Evolutionary conservation across 1,140 invertebrate genomes (phyloP).

Genomic region (Aporrectodea caliginosa): DNA sequence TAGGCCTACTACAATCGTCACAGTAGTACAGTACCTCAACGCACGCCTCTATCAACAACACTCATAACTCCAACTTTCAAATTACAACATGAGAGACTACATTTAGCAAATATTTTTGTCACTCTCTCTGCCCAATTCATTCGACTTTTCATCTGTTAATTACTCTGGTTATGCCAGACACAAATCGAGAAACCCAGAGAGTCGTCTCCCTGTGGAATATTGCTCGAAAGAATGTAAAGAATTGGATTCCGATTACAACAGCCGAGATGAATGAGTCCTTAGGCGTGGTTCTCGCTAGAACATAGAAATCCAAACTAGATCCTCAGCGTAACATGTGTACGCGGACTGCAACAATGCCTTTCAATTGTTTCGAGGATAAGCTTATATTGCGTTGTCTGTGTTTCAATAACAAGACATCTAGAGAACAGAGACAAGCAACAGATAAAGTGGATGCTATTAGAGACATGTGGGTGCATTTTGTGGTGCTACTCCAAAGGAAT

Average conservation of each 20-base stretch:
- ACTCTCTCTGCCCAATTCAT: too few species aligned
- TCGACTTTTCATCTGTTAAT: neutral
- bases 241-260: conserved; percentile 16
- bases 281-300: conserved; percentile 20
- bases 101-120: too few species aligned
- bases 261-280: conserved; percentile 30
- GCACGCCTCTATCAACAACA: too few species aligned
- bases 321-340: conserved; percentile 18
- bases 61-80: too few species aligned
- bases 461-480: conserved; percentile 37
- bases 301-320: too few species aligned
- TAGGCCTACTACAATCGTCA: too few species aligned
- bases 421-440: conserved; percentile 26
- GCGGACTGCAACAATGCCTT: conserved; percentile 31
- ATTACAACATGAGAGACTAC: too few species aligned
- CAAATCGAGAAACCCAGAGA: neutral
- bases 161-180: neutral
- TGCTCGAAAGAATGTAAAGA: neutral
- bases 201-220: neutral
- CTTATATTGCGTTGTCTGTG: conserved; percentile 33
- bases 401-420: conserved; percentile 39
- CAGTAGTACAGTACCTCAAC: too few species aligned
- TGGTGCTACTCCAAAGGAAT: conserved; percentile 21
- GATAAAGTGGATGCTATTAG: conserved; percentile 40
- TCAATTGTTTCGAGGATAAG: conserved; percentile 29